Base-by-base conservation (phyloP, 1,140 invertebrate species). In the Drosophila ironensis region DNA sequence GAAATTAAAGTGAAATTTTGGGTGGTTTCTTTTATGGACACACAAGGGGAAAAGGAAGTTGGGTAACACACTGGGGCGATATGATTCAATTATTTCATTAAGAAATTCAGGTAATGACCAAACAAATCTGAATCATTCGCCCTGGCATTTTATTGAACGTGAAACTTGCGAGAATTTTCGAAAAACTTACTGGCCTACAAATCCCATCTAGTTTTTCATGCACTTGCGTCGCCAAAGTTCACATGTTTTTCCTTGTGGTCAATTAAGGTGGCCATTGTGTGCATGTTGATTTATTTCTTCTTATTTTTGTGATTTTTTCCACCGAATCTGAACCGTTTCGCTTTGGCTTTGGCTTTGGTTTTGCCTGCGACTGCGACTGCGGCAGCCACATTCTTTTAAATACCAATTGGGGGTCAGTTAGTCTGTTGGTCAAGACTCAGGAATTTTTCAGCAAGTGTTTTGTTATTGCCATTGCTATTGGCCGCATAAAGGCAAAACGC, bases 321-420 rank as follows among this genome's bases (percentile, higher is more conserved):
- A 2, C n/a, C n/a, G n/a, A n/a, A 9, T 27, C 9, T 8, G 25
- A 40, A 25, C 9, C 28, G 20, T 48, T 69, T 69, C 19, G 40
- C 25, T 42, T 40, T 47, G 59, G 40, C 30, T 17, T 19, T 44
- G n/a, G n/a, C n/a, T n/a, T n/a, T n/a, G n/a, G n/a, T n/a, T n/a
- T n/a, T n/a, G n/a, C n/a, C n/a, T n/a, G n/a, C n/a, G n/a, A n/a
- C n/a, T 63, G 28, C 30, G 28, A 37, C 46, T 42, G 64, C 33
- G 53, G 72, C 57, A 71, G 37, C 72, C 67, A 66, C 57, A 72
- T 71, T 77, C 50, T 48, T 72, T 72, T 60, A 76, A 76, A 76
- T 76, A 77, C 68, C 73, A 68, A 77, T 61, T 77, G 73, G 74
- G 74, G 73, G 72, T 76, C 72, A 76, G 54, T 51, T 35, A 44